Percentiles rank a stretch among this genome's conserved stretches.
phyloP scores from a whole-genome alignment of 2,888 invertebrate genomes.

The Pristionchus exspectatus region DNA sequence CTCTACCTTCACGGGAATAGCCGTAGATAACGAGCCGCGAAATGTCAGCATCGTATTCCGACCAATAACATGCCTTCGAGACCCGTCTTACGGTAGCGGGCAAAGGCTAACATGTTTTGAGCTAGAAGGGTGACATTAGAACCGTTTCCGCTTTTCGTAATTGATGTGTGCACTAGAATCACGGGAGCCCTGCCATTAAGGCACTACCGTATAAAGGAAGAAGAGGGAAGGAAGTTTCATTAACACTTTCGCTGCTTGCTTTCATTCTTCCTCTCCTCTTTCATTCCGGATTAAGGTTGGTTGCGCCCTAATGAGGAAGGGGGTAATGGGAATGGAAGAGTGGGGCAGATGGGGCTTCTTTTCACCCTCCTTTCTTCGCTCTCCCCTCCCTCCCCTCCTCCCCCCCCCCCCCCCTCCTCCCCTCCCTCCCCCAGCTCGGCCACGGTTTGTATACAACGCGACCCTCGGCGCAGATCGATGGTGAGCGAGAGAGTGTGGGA shows the following conservation, averaged over 20 bases:
- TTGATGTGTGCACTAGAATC: background rate
- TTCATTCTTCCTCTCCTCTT: background rate
- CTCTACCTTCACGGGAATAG: background rate
- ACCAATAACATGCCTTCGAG: too few relatives aligned
- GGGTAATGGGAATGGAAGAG: slow-evolving; percentile 21
- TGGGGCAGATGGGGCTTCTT: slow-evolving; percentile 18
- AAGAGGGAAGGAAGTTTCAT: background rate
- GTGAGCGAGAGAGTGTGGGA: background rate
- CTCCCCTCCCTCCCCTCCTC: background rate
- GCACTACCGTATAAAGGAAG: background rate
- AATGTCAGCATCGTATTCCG: too few relatives aligned
- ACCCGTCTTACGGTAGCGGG: too few relatives aligned
- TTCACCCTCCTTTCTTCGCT: slow-evolving; percentile 7
- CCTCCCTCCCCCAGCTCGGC: background rate
- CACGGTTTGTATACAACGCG: slow-evolving; percentile 51
- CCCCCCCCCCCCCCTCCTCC: background rate
- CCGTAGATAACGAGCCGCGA: background rate
- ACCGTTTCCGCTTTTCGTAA: background rate
- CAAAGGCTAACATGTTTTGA: too few relatives aligned
- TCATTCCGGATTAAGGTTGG: background rate
- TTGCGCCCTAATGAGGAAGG: background rate
- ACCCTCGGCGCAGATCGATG: slow-evolving; percentile 39
- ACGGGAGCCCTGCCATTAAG: background rate
- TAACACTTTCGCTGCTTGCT: background rate
- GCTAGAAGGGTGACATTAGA: background rate